phyloP scores from a whole-genome alignment of 53 echinoderm and acorn worm genomes.

The Actinopyga echinites region DNA sequence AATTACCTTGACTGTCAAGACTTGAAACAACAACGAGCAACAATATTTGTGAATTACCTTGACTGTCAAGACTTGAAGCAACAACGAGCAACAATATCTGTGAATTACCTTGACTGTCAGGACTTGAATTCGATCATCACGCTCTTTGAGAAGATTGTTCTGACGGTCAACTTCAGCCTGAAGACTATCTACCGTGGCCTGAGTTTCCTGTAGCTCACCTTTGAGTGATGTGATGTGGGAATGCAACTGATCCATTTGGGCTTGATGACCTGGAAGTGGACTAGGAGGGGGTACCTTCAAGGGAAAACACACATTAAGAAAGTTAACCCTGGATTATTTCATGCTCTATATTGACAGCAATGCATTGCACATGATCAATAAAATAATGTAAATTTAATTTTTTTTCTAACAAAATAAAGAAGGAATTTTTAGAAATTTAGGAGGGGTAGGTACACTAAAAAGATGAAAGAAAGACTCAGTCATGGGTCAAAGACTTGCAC shows the following conservation, averaged over 20 bases:
- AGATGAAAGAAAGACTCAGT: too few species aligned
- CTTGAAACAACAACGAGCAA: background rate
- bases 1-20: too few species aligned
- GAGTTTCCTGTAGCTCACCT: conserved; percentile 61
- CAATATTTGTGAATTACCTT: background rate
- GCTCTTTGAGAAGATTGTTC: conserved; percentile 54
- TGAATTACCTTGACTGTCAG: conserved; percentile 62
- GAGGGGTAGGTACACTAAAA: too few species aligned
- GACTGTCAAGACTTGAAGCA: too few species aligned
- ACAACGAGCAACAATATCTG: background rate
- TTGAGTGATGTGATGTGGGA: conserved; percentile 55
- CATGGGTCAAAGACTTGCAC: too few species aligned
- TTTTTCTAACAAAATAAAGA: too few species aligned
- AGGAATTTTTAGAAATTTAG: too few species aligned
- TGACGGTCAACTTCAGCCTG: conserved; percentile 68
- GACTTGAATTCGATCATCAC: conserved; percentile 52
- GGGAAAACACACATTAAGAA: background rate
- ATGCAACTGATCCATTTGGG: conserved; percentile 55
- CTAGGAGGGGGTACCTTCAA: conserved; percentile 34
- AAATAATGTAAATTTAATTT: too few species aligned
- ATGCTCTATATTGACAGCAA: too few species aligned
- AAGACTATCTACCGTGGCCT: conserved; percentile 62
- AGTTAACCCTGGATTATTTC: too few species aligned
- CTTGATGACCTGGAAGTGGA: conserved; percentile 1
- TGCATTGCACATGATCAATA: too few species aligned